phyloP scores from a whole-genome alignment of 2,888 invertebrate genomes.

The Resseliella maxima region DNA sequence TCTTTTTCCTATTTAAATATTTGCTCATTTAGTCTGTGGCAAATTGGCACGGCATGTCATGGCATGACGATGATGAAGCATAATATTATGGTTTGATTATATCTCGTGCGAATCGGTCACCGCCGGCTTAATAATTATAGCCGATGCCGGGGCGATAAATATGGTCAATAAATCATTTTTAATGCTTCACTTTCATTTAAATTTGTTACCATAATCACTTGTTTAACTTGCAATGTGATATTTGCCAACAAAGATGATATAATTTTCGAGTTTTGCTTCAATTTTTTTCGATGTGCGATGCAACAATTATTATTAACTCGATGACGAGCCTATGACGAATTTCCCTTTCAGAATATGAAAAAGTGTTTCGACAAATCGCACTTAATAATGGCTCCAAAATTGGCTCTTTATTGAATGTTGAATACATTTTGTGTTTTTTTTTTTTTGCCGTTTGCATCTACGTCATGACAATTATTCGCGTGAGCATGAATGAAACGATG shows the following conservation, averaged over 20 bases:
- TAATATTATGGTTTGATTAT: not conserved
- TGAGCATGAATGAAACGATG: slow-evolving; percentile 13
- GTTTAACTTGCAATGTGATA: not conserved
- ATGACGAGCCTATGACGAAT: not conserved
- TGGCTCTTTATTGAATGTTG: not conserved
- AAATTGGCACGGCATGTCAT: slow-evolving; percentile 3
- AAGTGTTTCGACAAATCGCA: not conserved
- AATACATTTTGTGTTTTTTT: not conserved
- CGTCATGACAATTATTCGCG: slow-evolving; percentile 9
- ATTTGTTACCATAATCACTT: slow-evolving; percentile 1
- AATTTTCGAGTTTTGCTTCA: not conserved
- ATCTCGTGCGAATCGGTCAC: not conserved
- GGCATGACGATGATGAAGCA: not conserved
- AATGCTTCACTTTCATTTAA: slow-evolving; percentile 23
- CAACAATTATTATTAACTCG: not conserved
- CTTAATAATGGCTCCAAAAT: not conserved
- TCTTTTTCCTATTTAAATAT: not conserved
- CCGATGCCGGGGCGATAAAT: not conserved
- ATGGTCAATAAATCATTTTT: not conserved
- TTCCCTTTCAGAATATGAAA: not conserved
- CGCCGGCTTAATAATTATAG: not conserved
- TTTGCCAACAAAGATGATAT: not conserved
- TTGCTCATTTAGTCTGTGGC: not conserved
- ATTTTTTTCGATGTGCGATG: not conserved
- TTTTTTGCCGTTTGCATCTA: not conserved